Conservation (phyloP, 2,113 vertebrate genomes). For the Bubo scandiacus region DNA sequence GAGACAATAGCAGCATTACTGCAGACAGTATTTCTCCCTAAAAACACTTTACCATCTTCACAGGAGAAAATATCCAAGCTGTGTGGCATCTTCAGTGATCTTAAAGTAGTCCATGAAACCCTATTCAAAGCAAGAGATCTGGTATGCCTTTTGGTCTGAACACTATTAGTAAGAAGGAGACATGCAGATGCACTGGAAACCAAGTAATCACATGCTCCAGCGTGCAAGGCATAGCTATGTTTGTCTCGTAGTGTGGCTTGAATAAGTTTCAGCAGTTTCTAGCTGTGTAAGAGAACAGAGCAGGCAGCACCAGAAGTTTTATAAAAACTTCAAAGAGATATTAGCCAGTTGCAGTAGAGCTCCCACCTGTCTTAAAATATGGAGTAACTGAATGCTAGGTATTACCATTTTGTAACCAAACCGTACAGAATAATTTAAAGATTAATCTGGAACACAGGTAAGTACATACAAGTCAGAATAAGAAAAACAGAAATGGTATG, state of each 20-base stretch:
- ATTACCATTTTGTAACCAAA: background rate
- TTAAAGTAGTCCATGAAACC: background rate
- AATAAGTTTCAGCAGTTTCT: background rate
- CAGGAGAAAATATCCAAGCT: background rate
- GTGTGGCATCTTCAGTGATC: background rate
- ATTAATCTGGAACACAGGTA: background rate
- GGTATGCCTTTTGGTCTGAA: background rate
- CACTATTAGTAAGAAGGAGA: background rate
- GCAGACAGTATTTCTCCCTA: background rate
- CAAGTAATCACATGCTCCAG: background rate
- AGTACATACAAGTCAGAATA: background rate
- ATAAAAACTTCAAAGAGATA: background rate
- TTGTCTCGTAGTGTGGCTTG: background rate
- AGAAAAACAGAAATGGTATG: background rate
- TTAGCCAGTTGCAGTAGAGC: background rate
- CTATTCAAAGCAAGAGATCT: background rate
- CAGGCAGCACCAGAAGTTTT: background rate
- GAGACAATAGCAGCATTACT: background rate
- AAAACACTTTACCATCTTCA: background rate
- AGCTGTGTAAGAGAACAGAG: background rate
- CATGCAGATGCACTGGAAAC: background rate
- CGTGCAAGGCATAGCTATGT: fast-evolving
- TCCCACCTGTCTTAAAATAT: background rate
- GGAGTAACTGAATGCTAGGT: background rate
- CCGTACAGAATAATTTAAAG: background rate